Evolutionary conservation across 1,140 invertebrate genomes (phyloP).

Genomic region (Drosophila azteca): DNA sequence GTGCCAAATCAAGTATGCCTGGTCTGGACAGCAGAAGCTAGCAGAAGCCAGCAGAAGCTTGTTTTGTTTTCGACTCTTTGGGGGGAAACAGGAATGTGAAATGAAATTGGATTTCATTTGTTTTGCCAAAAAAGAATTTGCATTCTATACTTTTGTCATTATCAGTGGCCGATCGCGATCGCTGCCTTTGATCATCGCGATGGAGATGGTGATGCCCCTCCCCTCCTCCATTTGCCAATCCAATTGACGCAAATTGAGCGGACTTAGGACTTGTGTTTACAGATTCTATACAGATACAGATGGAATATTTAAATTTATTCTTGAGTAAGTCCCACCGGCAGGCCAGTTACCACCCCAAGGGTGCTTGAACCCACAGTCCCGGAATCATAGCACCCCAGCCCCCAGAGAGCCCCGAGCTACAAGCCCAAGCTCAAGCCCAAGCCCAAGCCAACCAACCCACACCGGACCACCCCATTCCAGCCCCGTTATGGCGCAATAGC

Average conservation of each 20-base stretch:
- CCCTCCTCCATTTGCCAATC: background rate
- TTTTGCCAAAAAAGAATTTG: constrained; percentile 61
- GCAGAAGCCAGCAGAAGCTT: constrained; percentile 35
- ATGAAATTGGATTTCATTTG: constrained; percentile 55
- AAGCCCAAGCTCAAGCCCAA: background rate
- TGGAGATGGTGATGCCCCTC: no score
- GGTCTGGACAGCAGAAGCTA: background rate
- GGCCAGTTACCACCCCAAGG: constrained; percentile 12
- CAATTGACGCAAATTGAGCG: constrained; percentile 66
- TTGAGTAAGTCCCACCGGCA: background rate
- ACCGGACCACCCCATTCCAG: constrained; percentile 9
- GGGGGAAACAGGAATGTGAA: constrained; percentile 61
- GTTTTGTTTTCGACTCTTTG: constrained; percentile 32
- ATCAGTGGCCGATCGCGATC: constrained; percentile 15
- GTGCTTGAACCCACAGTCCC: constrained; percentile 35
- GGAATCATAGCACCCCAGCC: background rate
- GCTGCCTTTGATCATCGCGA: constrained; percentile 40
- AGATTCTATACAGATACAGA: background rate
- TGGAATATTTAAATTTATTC: constrained; percentile 57
- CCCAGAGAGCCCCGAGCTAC: background rate
- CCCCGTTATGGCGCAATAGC: constrained; percentile 62
- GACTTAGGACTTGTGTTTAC: no score
- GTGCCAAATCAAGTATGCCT: constrained; percentile 34
- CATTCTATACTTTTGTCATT: constrained; percentile 62
- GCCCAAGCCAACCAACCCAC: no score